phyloP scores from a whole-genome alignment of 2,797 vertebrate genomes.

The Ctenosaura bakeri region DNA sequence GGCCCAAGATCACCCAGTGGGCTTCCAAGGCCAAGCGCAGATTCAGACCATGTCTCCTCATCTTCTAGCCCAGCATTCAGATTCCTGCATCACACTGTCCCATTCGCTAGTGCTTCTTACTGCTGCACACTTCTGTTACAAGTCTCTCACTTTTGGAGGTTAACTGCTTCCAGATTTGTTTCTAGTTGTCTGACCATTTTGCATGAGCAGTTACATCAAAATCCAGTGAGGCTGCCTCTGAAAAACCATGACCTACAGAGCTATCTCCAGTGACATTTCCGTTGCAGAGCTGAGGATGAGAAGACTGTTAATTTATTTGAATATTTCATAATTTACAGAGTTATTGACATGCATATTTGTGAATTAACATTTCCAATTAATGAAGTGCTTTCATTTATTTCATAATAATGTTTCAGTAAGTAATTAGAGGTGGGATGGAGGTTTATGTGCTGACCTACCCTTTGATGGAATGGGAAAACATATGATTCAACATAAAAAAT shows the following conservation, averaged over 20 bases:
- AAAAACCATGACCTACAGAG: conserved; percentile 7
- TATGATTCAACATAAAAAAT: conserved; percentile 8
- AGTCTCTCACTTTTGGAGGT: no score
- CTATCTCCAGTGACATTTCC: conserved; percentile 29
- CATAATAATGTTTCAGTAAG: conserved; percentile 56
- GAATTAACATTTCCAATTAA: conserved; percentile 80
- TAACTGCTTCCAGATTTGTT: neutral
- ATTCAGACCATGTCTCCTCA: no score
- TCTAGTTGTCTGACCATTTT: neutral
- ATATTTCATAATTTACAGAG: conserved; percentile 62
- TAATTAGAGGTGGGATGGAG: conserved; percentile 53
- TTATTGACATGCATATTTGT: conserved; percentile 66
- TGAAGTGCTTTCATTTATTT: conserved; percentile 72
- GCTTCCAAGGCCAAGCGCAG: no score
- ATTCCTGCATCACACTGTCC: neutral
- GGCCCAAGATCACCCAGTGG: no score
- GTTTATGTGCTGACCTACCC: conserved; percentile 28
- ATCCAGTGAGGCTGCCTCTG: neutral
- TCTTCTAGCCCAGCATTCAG: no score
- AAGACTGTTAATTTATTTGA: conserved; percentile 70
- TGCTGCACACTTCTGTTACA: neutral
- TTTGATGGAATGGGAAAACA: conserved; percentile 1
- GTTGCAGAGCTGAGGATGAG: conserved; percentile 19
- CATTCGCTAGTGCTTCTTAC: neutral
- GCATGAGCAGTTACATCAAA: neutral